Evolutionary conservation across 2,888 invertebrate species (phyloP), one percentile per base, ranked within the genome.

Genomic region (Erebia palarica): DNA sequence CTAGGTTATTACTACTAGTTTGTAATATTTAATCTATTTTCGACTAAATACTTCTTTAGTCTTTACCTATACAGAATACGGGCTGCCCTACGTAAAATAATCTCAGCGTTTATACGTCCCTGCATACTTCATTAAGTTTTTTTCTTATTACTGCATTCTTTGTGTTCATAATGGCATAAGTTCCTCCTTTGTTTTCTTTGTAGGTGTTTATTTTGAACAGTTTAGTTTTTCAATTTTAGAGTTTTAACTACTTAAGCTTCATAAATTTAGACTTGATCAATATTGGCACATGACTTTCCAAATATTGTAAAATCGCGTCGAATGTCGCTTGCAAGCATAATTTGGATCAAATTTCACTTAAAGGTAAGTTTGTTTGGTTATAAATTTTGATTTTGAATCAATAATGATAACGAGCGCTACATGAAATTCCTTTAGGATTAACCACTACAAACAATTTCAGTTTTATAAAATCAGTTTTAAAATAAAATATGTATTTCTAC

Each of bases 91-190:
- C 44, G 47, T 44, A 4, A 44, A 61, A 47, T 3, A 13, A 61
- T 51, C 64, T 64, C 53, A n/a, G 16, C 65, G 42, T 18, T 42
- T 65, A 55, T 42, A 65, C 36, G 53, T 58, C 44, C 36, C 64
- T 58, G 58, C 57, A 59, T 58, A 55, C 49, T 64, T 63, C 47
- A 64, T 27, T 64, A 49, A 69, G 65, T 49, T 58, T 69, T 58
- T 59, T 42, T 59, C 59, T 69, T 64, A 69, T 69, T 65, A 59
- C 58, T 49, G 64, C 69, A 18, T 66, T 66, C 64, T 65, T 65
- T 65, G 53, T 65, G n/a, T 65, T 65, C 65, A 21, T n/a, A n/a
- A n/a, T 57, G 63, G 55, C 44, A 63, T 49, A 68, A 69, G 53
- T 55, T 69, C 51, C 42, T 18, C 21, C 61, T 63, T 69, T 53